Evolutionary conservation across 2,113 vertebrate genomes (phyloP).

Genomic region (Oncorhynchus keta): DNA sequence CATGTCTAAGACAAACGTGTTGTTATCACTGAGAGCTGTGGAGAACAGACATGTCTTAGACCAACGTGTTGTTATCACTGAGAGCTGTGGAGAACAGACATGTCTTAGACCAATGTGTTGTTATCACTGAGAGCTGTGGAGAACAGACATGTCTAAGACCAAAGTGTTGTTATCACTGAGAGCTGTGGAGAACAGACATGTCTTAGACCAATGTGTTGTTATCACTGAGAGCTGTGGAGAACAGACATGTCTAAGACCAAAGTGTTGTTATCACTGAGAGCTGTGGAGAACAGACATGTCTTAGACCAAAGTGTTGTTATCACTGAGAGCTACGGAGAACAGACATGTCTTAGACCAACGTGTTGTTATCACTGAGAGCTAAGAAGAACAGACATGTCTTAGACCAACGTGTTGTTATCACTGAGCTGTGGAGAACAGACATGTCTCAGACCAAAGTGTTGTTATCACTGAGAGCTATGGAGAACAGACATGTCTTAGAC

Average conservation of each 20-base stretch:
- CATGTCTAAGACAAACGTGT: too few relatives aligned
- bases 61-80: conserved; percentile 80
- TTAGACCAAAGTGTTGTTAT: conserved; percentile 78
- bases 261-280: conserved; percentile 78
- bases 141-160: conserved; percentile 36
- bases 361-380: too few relatives aligned
- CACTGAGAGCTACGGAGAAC: conserved; percentile 49
- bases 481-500: conserved; percentile 38
- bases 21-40: too few relatives aligned
- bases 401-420: too few relatives aligned
- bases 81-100: conserved; percentile 76
- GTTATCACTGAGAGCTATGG: conserved; percentile 68
- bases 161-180: conserved; percentile 81
- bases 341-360: too few relatives aligned
- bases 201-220: conserved; percentile 67
- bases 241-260: conserved; percentile 30
- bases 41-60: too few relatives aligned
- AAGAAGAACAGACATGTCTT: too few relatives aligned
- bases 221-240: conserved; percentile 71
- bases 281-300: not conserved
- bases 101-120: conserved; percentile 26
- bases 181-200: conserved; percentile 60
- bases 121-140: conserved; percentile 82
- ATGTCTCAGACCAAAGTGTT: too few relatives aligned
- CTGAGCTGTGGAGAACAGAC: too few relatives aligned